Evolutionary conservation across 2,888 invertebrate species (phyloP), one percentile per base, ranked within the genome.

Genomic region (Clunio marinus): DNA sequence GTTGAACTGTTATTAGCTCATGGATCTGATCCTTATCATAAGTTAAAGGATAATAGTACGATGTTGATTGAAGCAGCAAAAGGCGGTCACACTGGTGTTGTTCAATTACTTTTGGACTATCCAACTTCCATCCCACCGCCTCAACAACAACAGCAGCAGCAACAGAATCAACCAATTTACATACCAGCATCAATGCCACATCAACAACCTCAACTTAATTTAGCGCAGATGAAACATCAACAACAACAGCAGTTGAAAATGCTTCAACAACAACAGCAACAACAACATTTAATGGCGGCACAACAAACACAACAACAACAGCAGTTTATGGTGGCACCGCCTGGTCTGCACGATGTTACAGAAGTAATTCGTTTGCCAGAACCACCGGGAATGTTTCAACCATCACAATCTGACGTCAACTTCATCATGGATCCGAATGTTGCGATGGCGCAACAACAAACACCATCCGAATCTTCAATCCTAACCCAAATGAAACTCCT

Each of bases 51-150:
- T 81, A 96, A 96, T 79, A 95, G 96, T 70, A 97, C 96, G 68
- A 98, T 97, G 89, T 84, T 99, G 73, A 97, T 99, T 74, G 98
- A 99, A 81, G 98, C 97, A 63, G 93, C 98, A 59, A 96, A 96
- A 81, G 96, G 97, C 62, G 98, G 98, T 0, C 97, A 98, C 80
- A 95, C 96, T 22, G 88, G 88, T 72, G 96, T 99, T 69, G 97
- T 98, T 70, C 93, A 95, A 80, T 82, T 97, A 73, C 81, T 99
- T 72, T 84, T 99, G 72, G 97, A 98, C 80, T 97, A 91, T 81
- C 95, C 96, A 28, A 92, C 92, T 80, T 86, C 89, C 75, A 86
- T 89, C 77, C 84, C 88, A 8, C 57, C 35, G 22, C 68, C 8
- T 13, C 68, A 63, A 55, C n/a, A n/a, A n/a, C n/a, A n/a, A n/a